Conservation (phyloP, 2,113 vertebrate species). For the Eudyptes chrysolophus region DNA sequence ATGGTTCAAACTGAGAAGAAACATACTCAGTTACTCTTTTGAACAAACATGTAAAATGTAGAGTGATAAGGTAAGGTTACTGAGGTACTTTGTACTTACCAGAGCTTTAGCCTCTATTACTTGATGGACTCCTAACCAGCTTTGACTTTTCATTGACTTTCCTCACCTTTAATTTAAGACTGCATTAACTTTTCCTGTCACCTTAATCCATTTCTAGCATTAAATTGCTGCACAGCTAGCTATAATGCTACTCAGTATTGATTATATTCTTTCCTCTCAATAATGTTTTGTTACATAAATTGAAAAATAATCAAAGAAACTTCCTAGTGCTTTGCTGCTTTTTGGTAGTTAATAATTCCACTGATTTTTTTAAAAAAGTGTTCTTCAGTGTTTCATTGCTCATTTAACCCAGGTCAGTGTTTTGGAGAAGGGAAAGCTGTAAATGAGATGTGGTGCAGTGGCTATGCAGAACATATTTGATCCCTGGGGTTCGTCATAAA, state of each 20-base stretch:
- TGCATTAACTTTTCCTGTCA: conserved; percentile 57
- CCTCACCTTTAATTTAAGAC: conserved; percentile 56
- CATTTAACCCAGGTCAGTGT: neutral
- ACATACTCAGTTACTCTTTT: neutral
- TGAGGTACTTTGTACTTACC: neutral
- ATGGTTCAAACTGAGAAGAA: neutral
- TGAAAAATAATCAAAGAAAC: conserved; percentile 32
- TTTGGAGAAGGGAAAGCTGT: neutral
- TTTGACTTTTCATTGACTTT: conserved; percentile 62
- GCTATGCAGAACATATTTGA: neutral
- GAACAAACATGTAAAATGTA: neutral
- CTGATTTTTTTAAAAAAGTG: neutral
- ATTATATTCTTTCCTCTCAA: conserved; percentile 45
- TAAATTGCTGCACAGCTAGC: conserved; percentile 36
- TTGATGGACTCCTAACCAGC: conserved; percentile 7
- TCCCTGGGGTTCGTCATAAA: neutral
- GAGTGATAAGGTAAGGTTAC: neutral
- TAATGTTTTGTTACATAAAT: conserved; percentile 51
- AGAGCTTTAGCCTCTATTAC: neutral
- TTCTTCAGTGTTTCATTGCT: neutral
- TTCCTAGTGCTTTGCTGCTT: neutral
- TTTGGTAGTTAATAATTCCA: neutral
- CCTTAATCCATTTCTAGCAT: conserved; percentile 47
- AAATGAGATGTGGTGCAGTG: neutral
- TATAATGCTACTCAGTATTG: conserved; percentile 22